A percentile compares a stretch with the other conserved stretches of the same genome.
These are phyloP conservation scores for Cydia pomonella DNA, from an alignment of 1,140 invertebrate genomes.

Conservation along the genomic window DNA sequence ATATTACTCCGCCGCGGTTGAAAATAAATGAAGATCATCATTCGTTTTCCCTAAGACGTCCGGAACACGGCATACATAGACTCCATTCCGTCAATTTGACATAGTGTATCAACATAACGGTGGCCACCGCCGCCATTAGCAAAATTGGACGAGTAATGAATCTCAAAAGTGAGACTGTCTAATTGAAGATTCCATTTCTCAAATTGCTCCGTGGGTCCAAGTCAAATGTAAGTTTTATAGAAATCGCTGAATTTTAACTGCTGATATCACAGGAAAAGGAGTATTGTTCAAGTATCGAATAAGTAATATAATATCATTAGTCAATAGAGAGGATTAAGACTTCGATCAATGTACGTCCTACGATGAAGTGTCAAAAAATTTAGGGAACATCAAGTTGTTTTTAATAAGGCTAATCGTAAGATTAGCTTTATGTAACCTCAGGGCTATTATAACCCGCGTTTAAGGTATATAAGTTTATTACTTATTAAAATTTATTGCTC, in stretches of 20 bases:
- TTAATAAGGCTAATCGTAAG: no score
- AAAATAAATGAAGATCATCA: constrained; percentile 4
- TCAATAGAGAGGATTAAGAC: no score
- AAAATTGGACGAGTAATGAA: constrained; percentile 45
- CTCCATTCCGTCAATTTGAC: constrained; percentile 12
- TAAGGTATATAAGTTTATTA: no score
- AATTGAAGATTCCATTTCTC: constrained; percentile 50
- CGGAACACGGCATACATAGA: neutral
- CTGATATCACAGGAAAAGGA: neutral
- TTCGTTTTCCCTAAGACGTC: neutral
- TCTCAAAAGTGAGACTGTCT: constrained; percentile 47
- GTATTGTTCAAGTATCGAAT: no score
- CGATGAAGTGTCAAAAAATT: no score
- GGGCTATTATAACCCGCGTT: no score
- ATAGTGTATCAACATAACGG: constrained; percentile 45
- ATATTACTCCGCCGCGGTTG: neutral
- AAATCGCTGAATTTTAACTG: neutral
- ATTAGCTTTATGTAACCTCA: no score
- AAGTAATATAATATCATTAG: neutral
- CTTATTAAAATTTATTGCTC: no score
- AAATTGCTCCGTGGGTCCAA: constrained; percentile 41
- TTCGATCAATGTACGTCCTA: no score
- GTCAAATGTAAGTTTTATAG: constrained; percentile 33
- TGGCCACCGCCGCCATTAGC: constrained; percentile 36
- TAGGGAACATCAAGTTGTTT: no score